Evolutionary conservation across 2,113 vertebrate species (phyloP).

Genomic region (Oreotrochilus melanogaster): DNA sequence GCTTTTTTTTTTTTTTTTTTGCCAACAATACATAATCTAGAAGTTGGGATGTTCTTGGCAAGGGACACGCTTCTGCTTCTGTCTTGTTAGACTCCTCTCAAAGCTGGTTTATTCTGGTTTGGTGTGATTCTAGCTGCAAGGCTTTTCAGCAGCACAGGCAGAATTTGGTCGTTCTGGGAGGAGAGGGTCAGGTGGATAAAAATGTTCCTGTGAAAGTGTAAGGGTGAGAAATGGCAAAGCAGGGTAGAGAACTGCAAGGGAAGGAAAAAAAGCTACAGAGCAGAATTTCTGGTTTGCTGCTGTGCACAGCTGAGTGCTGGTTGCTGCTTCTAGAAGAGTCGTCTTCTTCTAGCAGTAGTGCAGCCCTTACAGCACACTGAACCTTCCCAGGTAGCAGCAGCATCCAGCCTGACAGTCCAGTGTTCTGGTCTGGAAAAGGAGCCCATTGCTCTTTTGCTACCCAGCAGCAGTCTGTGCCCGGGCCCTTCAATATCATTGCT

Average conservation of each 20-base stretch:
- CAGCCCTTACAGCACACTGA: not conserved
- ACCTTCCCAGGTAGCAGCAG: not conserved
- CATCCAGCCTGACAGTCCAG: not conserved
- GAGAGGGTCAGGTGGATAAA: not conserved
- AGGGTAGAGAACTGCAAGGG: not conserved
- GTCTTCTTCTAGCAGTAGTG: not conserved
- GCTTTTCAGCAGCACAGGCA: not conserved
- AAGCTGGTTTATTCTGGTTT: not conserved
- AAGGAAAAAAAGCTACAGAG: not conserved
- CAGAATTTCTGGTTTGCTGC: not conserved
- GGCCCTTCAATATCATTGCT: not conserved
- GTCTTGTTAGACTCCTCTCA: not conserved
- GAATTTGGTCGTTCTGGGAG: not conserved
- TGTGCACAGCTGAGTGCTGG: rapidly evolving
- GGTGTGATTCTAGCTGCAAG: not conserved
- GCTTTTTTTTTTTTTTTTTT: not conserved
- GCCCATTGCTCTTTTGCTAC: not conserved
- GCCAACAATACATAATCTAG: not conserved
- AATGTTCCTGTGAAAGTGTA: not conserved
- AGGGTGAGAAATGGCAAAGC: not conserved
- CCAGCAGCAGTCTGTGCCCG: not conserved
- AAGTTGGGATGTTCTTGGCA: not conserved
- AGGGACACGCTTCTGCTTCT: not conserved
- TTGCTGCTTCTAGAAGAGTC: not conserved
- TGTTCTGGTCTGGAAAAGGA: not conserved